These are phyloP conservation scores for Panorpa germanica DNA, from an alignment of 2,888 invertebrate genomes.

Conservation along the genomic window DNA sequence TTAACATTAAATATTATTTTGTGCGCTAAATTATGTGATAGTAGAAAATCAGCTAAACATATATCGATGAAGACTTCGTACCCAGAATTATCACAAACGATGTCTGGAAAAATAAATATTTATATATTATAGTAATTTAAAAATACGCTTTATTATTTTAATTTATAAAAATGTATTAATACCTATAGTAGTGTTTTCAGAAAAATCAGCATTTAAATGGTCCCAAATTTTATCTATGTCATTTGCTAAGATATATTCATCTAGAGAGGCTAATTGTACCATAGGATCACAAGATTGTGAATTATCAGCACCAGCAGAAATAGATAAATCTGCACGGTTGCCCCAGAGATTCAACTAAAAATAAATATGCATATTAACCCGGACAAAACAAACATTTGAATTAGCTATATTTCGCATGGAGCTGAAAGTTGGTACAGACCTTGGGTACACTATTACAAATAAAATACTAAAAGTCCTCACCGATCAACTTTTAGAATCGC, in stretches of 20 bases:
- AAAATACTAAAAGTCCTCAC: no score
- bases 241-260: conserved; percentile 40
- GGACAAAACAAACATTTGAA: no score
- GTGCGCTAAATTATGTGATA: conserved; percentile 36
- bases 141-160: conserved; percentile 11
- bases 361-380: no score
- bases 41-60: conserved; percentile 64
- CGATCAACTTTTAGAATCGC: no score
- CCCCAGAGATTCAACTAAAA: conserved; percentile 73
- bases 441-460: no score
- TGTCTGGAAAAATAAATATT: conserved; percentile 25
- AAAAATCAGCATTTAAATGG: conserved; percentile 18
- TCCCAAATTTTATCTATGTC: conserved; percentile 36
- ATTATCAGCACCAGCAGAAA: conserved; percentile 52
- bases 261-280: conserved; percentile 30
- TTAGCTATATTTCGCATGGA: no score
- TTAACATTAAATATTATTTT: conserved; percentile 71
- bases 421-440: no score
- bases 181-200: not conserved
- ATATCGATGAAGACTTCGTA: conserved; percentile 85
- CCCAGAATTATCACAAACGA: conserved; percentile 84
- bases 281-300: conserved; percentile 33
- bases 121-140: conserved; percentile 22
- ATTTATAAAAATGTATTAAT: not conserved
- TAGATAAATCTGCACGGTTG: conserved; percentile 83